A percentile compares a stretch with the other conserved stretches of the same genome.
These are phyloP conservation scores for Sipha maydis DNA, from an alignment of 2,888 invertebrate genomes.

Conservation along the genomic window DNA sequence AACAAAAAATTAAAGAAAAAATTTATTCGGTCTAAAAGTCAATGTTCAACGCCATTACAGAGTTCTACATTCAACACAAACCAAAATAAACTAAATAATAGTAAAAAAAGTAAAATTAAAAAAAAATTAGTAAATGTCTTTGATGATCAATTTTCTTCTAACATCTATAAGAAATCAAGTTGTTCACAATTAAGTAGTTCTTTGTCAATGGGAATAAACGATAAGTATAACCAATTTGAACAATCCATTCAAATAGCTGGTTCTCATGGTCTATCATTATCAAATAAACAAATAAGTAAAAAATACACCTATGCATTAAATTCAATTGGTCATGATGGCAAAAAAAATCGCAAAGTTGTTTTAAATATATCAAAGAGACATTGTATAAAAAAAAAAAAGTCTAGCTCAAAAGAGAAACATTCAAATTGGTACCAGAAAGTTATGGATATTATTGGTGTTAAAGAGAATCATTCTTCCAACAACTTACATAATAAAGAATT, in stretches of 20 bases:
- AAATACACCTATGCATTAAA: background rate
- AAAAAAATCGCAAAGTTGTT: background rate
- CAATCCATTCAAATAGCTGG: constrained; percentile 42
- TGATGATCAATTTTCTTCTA: background rate
- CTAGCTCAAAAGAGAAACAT: background rate
- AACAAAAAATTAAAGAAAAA: constrained; percentile 31
- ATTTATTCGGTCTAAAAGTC: background rate
- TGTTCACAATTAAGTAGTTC: background rate
- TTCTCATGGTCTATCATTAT: background rate
- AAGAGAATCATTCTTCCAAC: background rate
- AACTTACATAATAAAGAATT: background rate
- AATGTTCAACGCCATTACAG: constrained; percentile 46
- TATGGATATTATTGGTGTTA: background rate
- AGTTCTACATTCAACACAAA: background rate
- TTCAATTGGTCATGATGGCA: background rate
- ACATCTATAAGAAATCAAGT: background rate
- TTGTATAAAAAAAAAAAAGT: background rate
- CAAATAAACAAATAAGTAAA: background rate
- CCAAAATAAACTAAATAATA: background rate
- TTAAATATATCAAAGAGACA: background rate
- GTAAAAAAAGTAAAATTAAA: constrained; percentile 13
- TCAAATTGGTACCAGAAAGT: constrained; percentile 31
- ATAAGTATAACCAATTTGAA: constrained; percentile 3
- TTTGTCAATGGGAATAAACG: background rate
- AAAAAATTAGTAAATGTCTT: background rate